phyloP scores from a whole-genome alignment of 2,113 vertebrate species.

The Gallinago undulata region DNA sequence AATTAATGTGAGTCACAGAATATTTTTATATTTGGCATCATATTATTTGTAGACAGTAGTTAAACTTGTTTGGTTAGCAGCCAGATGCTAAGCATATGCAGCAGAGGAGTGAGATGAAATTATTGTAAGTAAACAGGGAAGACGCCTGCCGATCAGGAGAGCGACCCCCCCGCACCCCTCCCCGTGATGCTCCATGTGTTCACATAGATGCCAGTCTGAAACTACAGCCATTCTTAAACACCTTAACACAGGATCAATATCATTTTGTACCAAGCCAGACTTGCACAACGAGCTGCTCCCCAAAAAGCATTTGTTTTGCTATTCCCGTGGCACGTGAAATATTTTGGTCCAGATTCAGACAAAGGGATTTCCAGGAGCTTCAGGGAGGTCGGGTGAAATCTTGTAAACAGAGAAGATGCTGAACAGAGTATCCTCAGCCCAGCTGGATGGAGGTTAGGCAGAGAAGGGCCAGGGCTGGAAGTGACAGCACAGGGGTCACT shows the following conservation, averaged over 20 bases:
- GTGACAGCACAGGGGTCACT: background rate
- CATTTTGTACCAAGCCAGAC: slow-evolving; percentile 12
- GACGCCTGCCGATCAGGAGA: background rate
- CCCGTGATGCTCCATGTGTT: background rate
- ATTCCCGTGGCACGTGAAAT: background rate
- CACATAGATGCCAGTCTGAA: background rate
- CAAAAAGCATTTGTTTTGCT: background rate
- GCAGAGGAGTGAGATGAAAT: slow-evolving; percentile 25
- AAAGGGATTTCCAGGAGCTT: background rate
- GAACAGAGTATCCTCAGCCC: background rate
- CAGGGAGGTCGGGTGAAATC: background rate
- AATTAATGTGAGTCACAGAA: slow-evolving; percentile 11
- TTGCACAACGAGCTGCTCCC: background rate
- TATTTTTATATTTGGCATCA: slow-evolving; percentile 27
- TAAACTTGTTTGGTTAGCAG: slow-evolving; percentile 26
- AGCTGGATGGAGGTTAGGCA: too few species aligned
- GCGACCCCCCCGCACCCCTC: background rate
- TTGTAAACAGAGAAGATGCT: rapidly evolving
- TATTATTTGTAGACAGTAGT: slow-evolving; percentile 44
- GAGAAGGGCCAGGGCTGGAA: background rate
- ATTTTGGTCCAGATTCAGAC: background rate
- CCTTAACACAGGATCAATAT: slow-evolving; percentile 2
- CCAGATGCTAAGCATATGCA: slow-evolving; percentile 53
- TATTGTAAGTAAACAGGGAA: slow-evolving; percentile 24
- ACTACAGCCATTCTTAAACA: slow-evolving; percentile 23